A percentile compares a stretch with the other conserved stretches of the same genome.
Conservation (phyloP, 2,888 invertebrate species). For the Sepiola atlantica region DNA sequence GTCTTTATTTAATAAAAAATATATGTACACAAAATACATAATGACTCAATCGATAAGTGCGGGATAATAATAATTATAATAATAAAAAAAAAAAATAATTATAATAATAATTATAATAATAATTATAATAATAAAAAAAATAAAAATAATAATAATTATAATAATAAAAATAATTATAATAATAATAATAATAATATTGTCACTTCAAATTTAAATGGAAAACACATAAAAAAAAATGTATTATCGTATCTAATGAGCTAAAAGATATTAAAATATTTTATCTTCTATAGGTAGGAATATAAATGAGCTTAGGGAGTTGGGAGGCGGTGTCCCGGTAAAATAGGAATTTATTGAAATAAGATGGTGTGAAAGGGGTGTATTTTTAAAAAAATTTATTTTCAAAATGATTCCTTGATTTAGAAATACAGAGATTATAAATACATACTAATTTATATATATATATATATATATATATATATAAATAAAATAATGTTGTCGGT, state of each 20-base stretch:
- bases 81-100: background rate
- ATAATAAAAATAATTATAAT: background rate
- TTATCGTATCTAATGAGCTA: background rate
- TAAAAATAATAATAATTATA: background rate
- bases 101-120: background rate
- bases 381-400: background rate
- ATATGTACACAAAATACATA: background rate
- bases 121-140: background rate
- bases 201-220: background rate
- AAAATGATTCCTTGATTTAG: background rate
- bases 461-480: too few species aligned
- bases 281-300: background rate
- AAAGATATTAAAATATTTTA: background rate
- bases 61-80: background rate
- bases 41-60: background rate
- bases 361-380: background rate
- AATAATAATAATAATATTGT: background rate
- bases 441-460: background rate
- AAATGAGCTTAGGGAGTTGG: background rate
- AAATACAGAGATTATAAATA: slow-evolving; percentile 19
- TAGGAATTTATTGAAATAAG: background rate
- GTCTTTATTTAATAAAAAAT: background rate
- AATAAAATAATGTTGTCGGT: too few species aligned
- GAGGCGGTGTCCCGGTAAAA: background rate
- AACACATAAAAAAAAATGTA: background rate